Evolutionary conservation across 2,888 invertebrate species (phyloP), one percentile per base, ranked within the genome.

Genomic region (Zygothrica quintamaculata): DNA sequence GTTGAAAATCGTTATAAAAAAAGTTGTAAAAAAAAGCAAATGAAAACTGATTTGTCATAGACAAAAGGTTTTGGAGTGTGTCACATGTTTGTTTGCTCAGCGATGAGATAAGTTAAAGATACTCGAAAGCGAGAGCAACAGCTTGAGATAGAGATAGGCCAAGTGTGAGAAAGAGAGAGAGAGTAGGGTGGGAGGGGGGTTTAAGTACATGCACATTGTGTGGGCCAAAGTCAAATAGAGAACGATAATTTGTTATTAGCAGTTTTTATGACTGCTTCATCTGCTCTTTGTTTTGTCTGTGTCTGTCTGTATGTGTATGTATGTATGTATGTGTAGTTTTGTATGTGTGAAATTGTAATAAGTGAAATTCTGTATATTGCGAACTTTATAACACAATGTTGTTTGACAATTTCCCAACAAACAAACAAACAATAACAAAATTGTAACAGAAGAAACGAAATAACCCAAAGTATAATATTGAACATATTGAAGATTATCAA

Each of bases 391-490:
- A n/a, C n/a, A n/a, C n/a, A n/a, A n/a, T n/a, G n/a, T n/a, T n/a
- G n/a, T n/a, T n/a, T n/a, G n/a, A n/a, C n/a, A n/a, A n/a, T n/a
- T n/a, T n/a, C n/a, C n/a, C n/a, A n/a, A n/a, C n/a, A n/a, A n/a
- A n/a, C n/a, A n/a, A n/a, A n/a, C n/a, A n/a, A n/a, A n/a, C n/a
- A n/a, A n/a, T n/a, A n/a, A n/a, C n/a, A n/a, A 80, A 85, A 78
- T 51, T 47, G 85, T 65, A 70, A 80, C 33, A 56, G 48, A 62
- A 74, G 48, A 46, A 72, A 78, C 68, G n/a, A n/a, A n/a, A n/a
- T n/a, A n/a, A n/a, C n/a, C n/a, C n/a, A n/a, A n/a, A n/a, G n/a
- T n/a, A n/a, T n/a, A 64, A 75, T 75, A 31, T 47, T 67, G n/a
- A 65, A 64, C 59, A 57, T 65, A 58, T 34, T 52, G 34, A 53